Percentiles rank a stretch among this genome's conserved stretches.
Conservation (phyloP, 2,113 vertebrate genomes). For the Xyliphius kryptos region DNA sequence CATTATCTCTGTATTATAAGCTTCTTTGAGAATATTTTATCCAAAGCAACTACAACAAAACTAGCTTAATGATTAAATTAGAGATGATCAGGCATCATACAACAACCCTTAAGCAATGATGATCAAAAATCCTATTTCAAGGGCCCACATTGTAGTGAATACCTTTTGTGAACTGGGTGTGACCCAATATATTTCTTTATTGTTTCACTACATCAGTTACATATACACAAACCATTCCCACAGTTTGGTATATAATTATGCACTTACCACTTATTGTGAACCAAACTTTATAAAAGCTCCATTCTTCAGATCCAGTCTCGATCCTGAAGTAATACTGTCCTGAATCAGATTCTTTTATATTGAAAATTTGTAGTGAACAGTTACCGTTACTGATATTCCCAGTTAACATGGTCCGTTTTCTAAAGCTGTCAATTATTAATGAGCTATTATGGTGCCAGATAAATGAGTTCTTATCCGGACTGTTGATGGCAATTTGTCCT, state of each 20-base stretch:
- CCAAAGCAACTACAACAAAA: too few species aligned
- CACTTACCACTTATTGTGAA: conserved; percentile 2
- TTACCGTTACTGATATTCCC: background rate
- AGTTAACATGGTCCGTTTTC: background rate
- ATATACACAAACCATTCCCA: background rate
- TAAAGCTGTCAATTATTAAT: background rate
- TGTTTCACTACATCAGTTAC: background rate
- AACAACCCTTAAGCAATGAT: too few species aligned
- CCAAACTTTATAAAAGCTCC: background rate
- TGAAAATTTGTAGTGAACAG: background rate
- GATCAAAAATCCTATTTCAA: too few species aligned
- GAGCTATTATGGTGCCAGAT: background rate
- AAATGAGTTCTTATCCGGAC: background rate
- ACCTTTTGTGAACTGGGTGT: too few species aligned
- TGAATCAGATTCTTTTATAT: background rate
- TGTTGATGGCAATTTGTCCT: background rate
- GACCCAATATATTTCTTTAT: background rate
- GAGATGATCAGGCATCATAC: too few species aligned
- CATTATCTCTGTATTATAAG: too few species aligned
- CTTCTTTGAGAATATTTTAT: too few species aligned
- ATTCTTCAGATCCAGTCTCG: background rate
- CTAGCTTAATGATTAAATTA: too few species aligned
- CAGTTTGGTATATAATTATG: background rate
- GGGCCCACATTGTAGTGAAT: too few species aligned
- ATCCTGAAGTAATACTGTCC: conserved; percentile 13